Percentiles rank a stretch among this genome's conserved stretches.
phyloP scores from a whole-genome alignment of 2,888 invertebrate genomes.

The Parasteatoda lunata region DNA sequence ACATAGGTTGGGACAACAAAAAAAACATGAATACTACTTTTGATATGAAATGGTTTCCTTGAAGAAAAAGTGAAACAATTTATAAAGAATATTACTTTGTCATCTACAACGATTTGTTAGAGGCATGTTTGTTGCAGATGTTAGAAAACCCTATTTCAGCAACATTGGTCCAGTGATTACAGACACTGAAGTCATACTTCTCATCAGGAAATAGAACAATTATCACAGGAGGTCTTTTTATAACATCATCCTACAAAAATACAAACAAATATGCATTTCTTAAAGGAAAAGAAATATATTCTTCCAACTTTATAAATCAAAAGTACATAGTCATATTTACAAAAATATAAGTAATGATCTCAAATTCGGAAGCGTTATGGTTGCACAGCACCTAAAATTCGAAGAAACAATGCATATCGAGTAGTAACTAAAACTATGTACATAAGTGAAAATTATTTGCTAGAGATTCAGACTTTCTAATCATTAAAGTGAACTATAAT shows the following conservation, averaged over 20 bases:
- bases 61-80: no score
- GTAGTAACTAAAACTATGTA: no score
- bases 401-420: no score
- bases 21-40: no score
- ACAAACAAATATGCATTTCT: neutral
- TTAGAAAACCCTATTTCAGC: neutral
- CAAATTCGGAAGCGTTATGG: neutral
- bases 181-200: neutral
- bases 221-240: slow-evolving; percentile 23
- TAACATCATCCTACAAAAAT: slow-evolving; percentile 27
- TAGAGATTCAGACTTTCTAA: neutral
- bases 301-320: neutral
- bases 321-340: no score
- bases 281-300: neutral
- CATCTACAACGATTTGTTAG: no score
- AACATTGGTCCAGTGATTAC: slow-evolving; percentile 17
- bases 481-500: neutral
- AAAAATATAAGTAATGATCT: no score
- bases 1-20: no score
- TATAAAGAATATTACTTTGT: no score
- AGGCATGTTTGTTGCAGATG: neutral
- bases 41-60: no score
- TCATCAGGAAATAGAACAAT: slow-evolving; percentile 17
- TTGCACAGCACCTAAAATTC: neutral
- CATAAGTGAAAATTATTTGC: no score